A percentile compares a stretch with the other conserved stretches of the same genome.
Conservation (phyloP, 2,113 vertebrate genomes). For the Centrocercus urophasianus region DNA sequence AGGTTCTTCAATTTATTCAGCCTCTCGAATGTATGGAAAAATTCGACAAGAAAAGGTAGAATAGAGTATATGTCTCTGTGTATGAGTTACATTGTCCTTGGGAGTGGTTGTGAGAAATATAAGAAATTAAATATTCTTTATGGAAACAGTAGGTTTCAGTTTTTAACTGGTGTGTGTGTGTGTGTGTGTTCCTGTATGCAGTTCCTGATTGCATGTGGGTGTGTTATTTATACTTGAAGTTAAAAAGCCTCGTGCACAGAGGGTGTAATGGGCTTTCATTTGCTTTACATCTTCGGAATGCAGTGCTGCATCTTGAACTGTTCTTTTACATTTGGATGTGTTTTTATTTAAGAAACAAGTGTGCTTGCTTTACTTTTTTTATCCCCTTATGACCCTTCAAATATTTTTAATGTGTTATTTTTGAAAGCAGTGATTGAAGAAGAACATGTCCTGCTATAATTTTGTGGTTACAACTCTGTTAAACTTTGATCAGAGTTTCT, state of each 20-base stretch:
- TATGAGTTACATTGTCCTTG: not conserved
- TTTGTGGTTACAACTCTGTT: not conserved
- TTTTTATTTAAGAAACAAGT: not conserved
- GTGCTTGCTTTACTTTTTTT: not conserved
- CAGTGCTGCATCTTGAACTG: not conserved
- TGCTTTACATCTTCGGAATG: not conserved
- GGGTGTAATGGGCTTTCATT: not conserved
- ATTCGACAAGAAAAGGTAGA: conserved; percentile 96
- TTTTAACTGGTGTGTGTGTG: not conserved
- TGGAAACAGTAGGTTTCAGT: not conserved
- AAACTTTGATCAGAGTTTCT: not conserved
- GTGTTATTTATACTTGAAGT: not conserved
- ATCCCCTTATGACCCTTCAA: not conserved
- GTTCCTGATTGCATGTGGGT: not conserved
- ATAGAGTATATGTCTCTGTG: not conserved
- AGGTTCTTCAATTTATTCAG: conserved; percentile 98
- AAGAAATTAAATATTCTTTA: not conserved
- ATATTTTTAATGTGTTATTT: not conserved
- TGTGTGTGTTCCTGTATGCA: not conserved
- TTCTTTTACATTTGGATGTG: not conserved
- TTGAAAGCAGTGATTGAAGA: not conserved
- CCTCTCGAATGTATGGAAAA: conserved; percentile 97
- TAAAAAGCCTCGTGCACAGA: not conserved
- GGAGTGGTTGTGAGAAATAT: not conserved
- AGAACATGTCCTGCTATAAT: not conserved